A percentile compares a stretch with the other conserved stretches of the same genome.
Evolutionary conservation across 2,888 invertebrate genomes (phyloP).

Genomic region (Dioctria linearis): DNA sequence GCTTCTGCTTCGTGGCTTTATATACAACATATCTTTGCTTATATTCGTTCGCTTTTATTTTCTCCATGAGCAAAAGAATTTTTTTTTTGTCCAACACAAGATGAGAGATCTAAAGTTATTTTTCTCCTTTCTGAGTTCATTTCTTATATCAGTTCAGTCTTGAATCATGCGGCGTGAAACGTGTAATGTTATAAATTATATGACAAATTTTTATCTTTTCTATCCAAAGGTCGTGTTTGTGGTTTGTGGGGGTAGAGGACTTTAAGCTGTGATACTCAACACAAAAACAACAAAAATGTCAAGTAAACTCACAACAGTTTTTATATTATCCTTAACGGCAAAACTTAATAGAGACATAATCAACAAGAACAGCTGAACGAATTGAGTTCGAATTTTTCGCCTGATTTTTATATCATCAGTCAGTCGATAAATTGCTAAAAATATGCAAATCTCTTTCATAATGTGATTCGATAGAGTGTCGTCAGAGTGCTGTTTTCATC

Average conservation of each 20-base stretch:
- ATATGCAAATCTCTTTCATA: constrained; percentile 5
- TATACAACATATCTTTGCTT: background rate
- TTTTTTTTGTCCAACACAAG: background rate
- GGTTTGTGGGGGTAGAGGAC: background rate
- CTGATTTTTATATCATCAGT: background rate
- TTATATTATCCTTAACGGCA: too few species aligned
- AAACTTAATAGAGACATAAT: background rate
- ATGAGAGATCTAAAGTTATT: constrained; percentile 5
- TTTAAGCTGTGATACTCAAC: background rate
- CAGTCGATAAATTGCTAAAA: background rate
- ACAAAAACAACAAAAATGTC: background rate
- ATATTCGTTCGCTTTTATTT: constrained; percentile 27
- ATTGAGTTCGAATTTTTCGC: background rate
- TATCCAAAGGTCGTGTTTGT: background rate
- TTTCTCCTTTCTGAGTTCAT: background rate
- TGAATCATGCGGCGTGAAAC: constrained; percentile 25
- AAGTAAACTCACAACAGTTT: too few species aligned
- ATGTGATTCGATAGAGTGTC: constrained; percentile 4
- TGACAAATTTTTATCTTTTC: constrained; percentile 40
- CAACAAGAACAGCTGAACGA: background rate
- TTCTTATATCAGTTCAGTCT: background rate
- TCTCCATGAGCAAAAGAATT: background rate
- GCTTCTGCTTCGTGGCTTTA: background rate
- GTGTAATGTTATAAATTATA: constrained; percentile 33
- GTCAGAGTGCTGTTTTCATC: constrained; percentile 10